These are phyloP conservation scores for Oreochromis spilurus DNA, from an alignment of 2,113 vertebrate species.

Conservation along the genomic window DNA sequence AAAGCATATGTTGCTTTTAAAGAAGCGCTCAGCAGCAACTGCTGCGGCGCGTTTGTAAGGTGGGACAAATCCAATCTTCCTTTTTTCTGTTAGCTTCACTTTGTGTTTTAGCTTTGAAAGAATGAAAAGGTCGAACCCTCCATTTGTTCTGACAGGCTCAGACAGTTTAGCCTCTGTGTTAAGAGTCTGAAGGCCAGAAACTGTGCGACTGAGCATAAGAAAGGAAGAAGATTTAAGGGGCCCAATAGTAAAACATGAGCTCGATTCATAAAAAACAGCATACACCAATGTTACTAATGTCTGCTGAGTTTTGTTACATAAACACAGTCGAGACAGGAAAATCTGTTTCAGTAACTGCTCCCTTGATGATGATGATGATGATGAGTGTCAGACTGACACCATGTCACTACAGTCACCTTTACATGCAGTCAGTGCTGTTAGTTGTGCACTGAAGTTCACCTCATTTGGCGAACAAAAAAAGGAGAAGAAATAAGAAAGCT, in stretches of 20 bases:
- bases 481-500: background rate
- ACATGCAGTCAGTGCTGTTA: background rate
- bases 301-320: background rate
- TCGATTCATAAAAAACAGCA: background rate
- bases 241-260: background rate
- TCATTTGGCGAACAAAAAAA: background rate
- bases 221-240: background rate
- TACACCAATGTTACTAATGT: background rate
- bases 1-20: constrained; percentile 40
- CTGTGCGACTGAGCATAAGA: background rate
- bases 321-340: background rate
- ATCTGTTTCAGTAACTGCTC: background rate
- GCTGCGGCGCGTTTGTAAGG: background rate
- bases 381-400: constrained; percentile 1
- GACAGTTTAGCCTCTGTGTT: background rate
- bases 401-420: background rate
- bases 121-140: background rate
- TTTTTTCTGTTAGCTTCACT: constrained; percentile 15
- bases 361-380: background rate
- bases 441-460: background rate
- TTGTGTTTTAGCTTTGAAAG: background rate
- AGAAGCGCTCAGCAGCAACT: constrained; percentile 9
- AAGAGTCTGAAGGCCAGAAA: background rate
- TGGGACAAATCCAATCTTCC: background rate
- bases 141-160: constrained; percentile 8